Evolutionary conservation across 2,888 invertebrate genomes (phyloP).

Genomic region (Rhamnusium bicolor): DNA sequence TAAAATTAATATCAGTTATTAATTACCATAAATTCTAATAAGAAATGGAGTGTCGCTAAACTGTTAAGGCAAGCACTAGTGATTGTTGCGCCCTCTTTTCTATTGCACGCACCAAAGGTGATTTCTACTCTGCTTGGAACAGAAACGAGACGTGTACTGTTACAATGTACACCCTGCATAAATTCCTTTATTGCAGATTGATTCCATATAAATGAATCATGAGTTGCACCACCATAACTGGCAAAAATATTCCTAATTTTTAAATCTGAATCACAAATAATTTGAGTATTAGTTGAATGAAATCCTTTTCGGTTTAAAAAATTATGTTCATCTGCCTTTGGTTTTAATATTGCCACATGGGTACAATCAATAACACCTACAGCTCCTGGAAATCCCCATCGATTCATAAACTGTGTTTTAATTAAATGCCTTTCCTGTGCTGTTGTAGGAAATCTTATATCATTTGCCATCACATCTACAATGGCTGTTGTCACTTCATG

Average conservation of each 20-base stretch:
- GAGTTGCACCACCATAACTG: neutral
- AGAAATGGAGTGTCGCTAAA: no score
- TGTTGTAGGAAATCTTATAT: neutral
- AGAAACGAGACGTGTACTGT: no score
- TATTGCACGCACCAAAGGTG: no score
- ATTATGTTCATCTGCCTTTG: conserved; percentile 30
- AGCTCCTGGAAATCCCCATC: conserved; percentile 8
- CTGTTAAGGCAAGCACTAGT: no score
- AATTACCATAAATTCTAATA: no score
- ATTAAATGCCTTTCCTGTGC: neutral
- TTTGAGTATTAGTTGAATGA: conserved; percentile 7
- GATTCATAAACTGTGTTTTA: neutral
- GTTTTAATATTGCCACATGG: conserved; percentile 36
- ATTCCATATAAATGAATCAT: neutral
- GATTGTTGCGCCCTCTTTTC: no score
- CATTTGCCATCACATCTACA: neutral
- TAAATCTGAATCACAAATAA: neutral
- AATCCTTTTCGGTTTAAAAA: conserved; percentile 19
- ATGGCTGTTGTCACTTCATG: conserved; percentile 22
- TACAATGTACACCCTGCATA: neutral
- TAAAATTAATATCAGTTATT: no score
- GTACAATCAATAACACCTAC: conserved; percentile 25
- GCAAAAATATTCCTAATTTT: neutral
- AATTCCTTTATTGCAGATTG: neutral
- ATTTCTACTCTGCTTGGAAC: no score